Evolutionary conservation across 92 coral and sea anemone genomes (phyloP), one percentile per base, ranked within the genome.

Genomic region (Micromussa lordhowensis): DNA sequence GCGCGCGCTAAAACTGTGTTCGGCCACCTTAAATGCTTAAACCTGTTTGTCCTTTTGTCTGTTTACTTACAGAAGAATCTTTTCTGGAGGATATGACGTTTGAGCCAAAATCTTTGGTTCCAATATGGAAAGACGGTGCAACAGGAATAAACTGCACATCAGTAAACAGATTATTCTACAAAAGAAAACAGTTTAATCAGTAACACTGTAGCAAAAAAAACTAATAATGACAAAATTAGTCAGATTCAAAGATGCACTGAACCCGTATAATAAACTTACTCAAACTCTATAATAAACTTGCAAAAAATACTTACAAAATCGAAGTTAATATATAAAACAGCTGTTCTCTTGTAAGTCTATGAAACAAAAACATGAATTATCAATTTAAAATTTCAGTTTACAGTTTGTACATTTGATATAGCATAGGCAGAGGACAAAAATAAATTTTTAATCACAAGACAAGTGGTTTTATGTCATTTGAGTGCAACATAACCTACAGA

Each of bases 101-200:
- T 91, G 73, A 57, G 89, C 92, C 83, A 85, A 88, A 73, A 97
- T 87, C 69, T 86, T 92, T 38, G 94, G 94, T 89, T 97, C 99
- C 74, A 97, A 89, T 59, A 89, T 88, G 78, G 99, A 91, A 58
- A 97, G 84, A 14, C 98, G 98, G 75, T 95, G 85, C 76, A 97
- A 90, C 82, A 97, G 92, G 82, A 94, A 94, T 35, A 90, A 93
- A 49, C 98, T 97, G 51, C 96, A 94, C 81, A 92, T 88, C 92
- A 94, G 58, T 64, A 97, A 85, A 64, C 87, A 79, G 48, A 95
- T 77, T 82, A 97, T 86, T 81, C 99, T 97, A 86, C 31, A 80
- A 38, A 61, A 76, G 30, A 36, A 0, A 44, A 44, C 48, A 44
- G 11, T 4, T 11, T 0, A 16, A 53, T 36, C 49, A 26, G 40